phyloP scores from a whole-genome alignment of 2,888 invertebrate genomes.

The Buathra laborator region DNA sequence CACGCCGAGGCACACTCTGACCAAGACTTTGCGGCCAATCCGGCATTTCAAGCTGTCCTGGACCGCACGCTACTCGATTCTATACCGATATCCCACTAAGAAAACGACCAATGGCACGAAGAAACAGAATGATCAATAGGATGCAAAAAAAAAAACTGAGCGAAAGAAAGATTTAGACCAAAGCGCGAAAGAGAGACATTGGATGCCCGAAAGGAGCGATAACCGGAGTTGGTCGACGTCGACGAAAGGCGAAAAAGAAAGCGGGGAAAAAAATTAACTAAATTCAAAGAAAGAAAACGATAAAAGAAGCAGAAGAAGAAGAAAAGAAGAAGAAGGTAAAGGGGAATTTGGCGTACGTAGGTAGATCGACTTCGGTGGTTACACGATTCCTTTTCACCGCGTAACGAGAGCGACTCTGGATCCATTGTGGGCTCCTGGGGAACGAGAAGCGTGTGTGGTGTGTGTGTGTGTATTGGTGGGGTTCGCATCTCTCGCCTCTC shows the following conservation, averaged over 20 bases:
- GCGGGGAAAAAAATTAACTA: neutral
- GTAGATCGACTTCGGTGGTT: constrained; percentile 34
- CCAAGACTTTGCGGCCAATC: constrained; percentile 22
- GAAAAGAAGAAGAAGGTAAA: neutral
- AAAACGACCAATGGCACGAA: neutral
- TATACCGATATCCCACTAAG: neutral
- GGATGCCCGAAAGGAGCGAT: neutral
- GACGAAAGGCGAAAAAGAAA: neutral
- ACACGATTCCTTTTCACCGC: constrained; percentile 12
- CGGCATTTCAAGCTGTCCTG: neutral
- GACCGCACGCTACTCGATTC: constrained; percentile 33
- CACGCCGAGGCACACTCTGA: constrained; percentile 30
- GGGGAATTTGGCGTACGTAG: constrained; percentile 6
- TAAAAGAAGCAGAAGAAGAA: neutral
- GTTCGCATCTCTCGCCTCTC: constrained; percentile 2
- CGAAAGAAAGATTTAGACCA: neutral
- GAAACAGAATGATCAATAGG: neutral
- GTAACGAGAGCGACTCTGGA: constrained; percentile 28
- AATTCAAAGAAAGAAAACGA: constrained; percentile 3
- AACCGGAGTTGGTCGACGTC: too few species aligned
- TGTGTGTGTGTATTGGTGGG: constrained; percentile 12
- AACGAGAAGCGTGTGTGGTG: neutral
- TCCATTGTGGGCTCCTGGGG: constrained; percentile 1
- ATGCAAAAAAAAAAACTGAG: neutral
- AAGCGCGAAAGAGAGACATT: neutral